Evolutionary conservation across 37 sponge, comb jelly and placozoan genomes (phyloP).

Genomic region (Beroe ovata): DNA sequence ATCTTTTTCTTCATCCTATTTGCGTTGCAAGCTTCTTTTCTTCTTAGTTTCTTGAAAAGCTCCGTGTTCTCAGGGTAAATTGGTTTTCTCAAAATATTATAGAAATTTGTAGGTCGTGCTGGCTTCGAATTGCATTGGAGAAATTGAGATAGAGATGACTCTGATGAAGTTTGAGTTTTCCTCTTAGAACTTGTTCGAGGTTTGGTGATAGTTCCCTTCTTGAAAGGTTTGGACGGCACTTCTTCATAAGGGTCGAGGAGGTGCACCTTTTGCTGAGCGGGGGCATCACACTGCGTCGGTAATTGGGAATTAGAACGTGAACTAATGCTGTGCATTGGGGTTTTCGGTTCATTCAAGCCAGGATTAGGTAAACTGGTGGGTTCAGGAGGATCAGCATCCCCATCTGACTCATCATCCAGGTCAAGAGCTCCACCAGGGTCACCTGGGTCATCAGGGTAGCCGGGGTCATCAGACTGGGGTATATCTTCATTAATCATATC

Average conservation of each 20-base stretch:
- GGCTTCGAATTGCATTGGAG: background rate
- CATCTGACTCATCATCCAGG: slow-evolving; percentile 29
- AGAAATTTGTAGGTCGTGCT: background rate
- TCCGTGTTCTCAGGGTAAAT: slow-evolving; percentile 8
- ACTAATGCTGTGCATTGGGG: background rate
- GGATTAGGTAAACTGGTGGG: background rate
- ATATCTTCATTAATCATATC: background rate
- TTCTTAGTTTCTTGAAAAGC: slow-evolving; percentile 10
- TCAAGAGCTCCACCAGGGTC: slow-evolving; percentile 37
- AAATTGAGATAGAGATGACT: background rate
- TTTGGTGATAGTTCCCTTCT: slow-evolving; percentile 8
- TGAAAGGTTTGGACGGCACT: slow-evolving; percentile 27
- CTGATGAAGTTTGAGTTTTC: background rate
- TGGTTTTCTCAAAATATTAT: slow-evolving; percentile 16
- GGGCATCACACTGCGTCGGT: background rate
- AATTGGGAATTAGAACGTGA: background rate
- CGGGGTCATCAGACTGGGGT: background rate
- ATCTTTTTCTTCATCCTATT: background rate
- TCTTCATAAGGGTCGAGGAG: slow-evolving; percentile 4
- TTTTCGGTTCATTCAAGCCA: slow-evolving; percentile 20
- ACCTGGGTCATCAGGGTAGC: background rate
- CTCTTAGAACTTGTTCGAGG: background rate
- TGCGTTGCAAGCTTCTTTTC: background rate
- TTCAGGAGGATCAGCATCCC: background rate
- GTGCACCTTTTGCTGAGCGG: background rate